Evolutionary conservation across 2,113 vertebrate genomes (phyloP).

Genomic region (Genyomyrus donnyi): DNA sequence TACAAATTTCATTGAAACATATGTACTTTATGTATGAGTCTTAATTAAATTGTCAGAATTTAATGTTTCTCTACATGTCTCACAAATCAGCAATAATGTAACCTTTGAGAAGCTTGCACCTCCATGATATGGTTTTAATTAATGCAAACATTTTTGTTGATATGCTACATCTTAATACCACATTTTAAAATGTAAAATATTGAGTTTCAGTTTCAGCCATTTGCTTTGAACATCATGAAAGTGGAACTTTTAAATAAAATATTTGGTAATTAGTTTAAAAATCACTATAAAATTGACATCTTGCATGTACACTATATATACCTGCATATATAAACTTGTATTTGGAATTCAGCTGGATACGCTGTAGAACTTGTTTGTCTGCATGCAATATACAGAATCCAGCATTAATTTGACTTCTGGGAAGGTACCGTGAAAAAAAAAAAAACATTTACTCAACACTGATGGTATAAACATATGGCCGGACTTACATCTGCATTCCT

Average conservation of each 20-base stretch:
- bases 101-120: neutral
- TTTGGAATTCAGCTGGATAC: neutral
- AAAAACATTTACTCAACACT: neutral
- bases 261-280: neutral
- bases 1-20: neutral
- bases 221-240: neutral
- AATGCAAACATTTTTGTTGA: neutral
- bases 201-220: neutral
- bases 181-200: neutral
- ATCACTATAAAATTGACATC: neutral
- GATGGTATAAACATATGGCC: neutral
- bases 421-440: neutral
- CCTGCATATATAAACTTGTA: neutral
- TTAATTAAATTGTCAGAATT: neutral
- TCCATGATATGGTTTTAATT: neutral
- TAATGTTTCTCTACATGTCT: neutral
- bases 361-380: neutral
- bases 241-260: neutral
- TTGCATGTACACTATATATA: neutral
- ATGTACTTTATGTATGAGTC: neutral
- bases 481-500: constrained; percentile 79
- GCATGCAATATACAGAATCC: neutral
- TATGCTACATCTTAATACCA: neutral
- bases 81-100: neutral
- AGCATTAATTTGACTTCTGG: neutral